phyloP scores from a whole-genome alignment of 2,113 vertebrate genomes.

The Neoarius graeffei region DNA sequence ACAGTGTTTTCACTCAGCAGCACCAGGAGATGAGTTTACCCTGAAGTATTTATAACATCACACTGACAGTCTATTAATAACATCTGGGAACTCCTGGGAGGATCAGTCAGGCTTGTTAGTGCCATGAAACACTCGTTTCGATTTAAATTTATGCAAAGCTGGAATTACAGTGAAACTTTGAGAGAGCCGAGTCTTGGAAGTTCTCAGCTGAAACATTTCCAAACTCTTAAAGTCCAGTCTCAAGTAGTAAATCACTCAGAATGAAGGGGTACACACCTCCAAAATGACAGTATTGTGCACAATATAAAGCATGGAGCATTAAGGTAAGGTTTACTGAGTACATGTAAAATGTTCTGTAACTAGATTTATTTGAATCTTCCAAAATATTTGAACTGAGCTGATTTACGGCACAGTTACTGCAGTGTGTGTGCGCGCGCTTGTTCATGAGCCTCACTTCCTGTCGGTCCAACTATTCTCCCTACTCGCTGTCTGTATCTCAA shows the following conservation, averaged over 20 bases:
- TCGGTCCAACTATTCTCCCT: not conserved
- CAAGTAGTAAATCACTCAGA: not conserved
- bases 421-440: not conserved
- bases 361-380: not conserved
- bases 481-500: not conserved
- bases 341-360: not conserved
- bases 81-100: not conserved
- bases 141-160: not conserved
- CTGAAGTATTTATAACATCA: constrained; percentile 37
- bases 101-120: not conserved
- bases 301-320: not conserved
- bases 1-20: not conserved
- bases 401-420: not conserved
- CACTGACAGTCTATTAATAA: constrained; percentile 9
- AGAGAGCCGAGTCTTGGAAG: not conserved
- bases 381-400: not conserved
- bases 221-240: not conserved
- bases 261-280: not conserved
- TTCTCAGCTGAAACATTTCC: not conserved
- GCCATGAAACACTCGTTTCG: not conserved
- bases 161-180: not conserved
- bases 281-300: not conserved
- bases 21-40: constrained; percentile 20
- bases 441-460: not conserved
- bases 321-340: not conserved